Evolutionary conservation across 92 coral and sea anemone species (phyloP), one percentile per base, ranked within the genome.

Genomic region (Paragorgia papillata): DNA sequence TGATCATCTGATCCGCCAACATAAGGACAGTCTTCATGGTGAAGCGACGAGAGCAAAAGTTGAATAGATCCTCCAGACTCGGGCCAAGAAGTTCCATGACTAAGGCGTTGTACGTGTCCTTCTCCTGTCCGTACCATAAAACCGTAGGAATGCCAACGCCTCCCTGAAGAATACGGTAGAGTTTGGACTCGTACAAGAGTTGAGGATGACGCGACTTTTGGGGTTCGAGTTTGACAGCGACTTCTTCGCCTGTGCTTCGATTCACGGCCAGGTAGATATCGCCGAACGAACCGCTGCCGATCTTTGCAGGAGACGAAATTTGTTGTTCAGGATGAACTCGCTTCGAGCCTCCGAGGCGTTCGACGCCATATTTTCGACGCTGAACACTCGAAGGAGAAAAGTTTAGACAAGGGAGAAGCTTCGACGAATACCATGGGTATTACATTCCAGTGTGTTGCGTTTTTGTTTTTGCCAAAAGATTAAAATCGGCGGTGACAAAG

Each of bases 1-100:
- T 91, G 46, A 95, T 91, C 99, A 95, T 95, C 83, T 95, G 99
- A 91, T 95, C 99, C 58, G 99, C 99, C 51, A 95, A 68, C 99
- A 95, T 95, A 55, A 95, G 82, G 33, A 95, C 99, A 49, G 99
- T 95, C 89, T 95, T 95, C 99, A 95, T 95, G 58, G 99, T 95
- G 81, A 95, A 95, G 51, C 99, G 99, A 79, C 99, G 94, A 75
- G 99, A 95, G 83, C 99, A 95, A 75, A 95, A 95, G 83, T 95
- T 95, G 87, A 95, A 95, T 56, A 95, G 90, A 69, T 95, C 99
- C 56, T 95, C 99, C 79, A 95, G 79, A 82, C 99, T 95, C 12
- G 99, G 99, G 22, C 99, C 99, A 26, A 95, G 88, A 5, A 95
- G 87, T 69, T 95, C 99, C 91, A 95, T 91, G 21, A 95, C 99